A percentile compares a stretch with the other conserved stretches of the same genome.
phyloP scores from a whole-genome alignment of 1,140 invertebrate species.

The Trichonephila clavata region DNA sequence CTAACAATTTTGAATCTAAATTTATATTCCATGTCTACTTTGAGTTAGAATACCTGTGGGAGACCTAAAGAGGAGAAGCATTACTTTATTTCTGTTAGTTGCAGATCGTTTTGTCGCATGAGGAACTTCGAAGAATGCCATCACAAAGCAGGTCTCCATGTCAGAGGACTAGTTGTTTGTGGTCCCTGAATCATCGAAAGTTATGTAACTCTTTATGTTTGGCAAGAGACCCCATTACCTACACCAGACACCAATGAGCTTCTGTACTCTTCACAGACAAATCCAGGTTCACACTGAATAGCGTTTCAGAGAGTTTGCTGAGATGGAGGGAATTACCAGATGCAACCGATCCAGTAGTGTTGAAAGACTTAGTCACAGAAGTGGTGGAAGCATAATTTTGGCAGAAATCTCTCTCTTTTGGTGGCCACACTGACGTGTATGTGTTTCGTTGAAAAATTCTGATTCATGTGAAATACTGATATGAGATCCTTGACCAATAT shows the following conservation, averaged over 20 bases:
- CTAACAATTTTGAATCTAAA: not conserved
- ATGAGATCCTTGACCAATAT: not conserved
- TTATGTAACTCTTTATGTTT: not conserved
- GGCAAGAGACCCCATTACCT: not conserved
- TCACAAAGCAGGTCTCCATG: not conserved
- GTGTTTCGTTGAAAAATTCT: too few relatives aligned
- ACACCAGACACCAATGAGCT: not conserved
- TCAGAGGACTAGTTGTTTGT: not conserved
- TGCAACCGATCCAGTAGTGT: not conserved
- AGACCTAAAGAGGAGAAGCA: not conserved
- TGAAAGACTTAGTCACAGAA: not conserved
- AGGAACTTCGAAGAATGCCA: not conserved
- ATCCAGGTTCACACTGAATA: not conserved
- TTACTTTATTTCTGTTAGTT: too few relatives aligned
- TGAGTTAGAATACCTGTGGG: too few relatives aligned
- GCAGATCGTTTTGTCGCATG: not conserved
- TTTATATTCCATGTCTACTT: not conserved
- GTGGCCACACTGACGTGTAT: not conserved
- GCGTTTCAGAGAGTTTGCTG: not conserved
- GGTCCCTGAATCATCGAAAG: not conserved
- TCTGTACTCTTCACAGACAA: slow-evolving; percentile 4
- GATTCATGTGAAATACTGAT: not conserved
- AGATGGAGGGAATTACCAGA: not conserved
- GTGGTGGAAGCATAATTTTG: not conserved
- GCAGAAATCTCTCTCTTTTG: not conserved